Evolutionary conservation across 2,113 vertebrate species (phyloP).

Genomic region (Hiodon tergisus): DNA sequence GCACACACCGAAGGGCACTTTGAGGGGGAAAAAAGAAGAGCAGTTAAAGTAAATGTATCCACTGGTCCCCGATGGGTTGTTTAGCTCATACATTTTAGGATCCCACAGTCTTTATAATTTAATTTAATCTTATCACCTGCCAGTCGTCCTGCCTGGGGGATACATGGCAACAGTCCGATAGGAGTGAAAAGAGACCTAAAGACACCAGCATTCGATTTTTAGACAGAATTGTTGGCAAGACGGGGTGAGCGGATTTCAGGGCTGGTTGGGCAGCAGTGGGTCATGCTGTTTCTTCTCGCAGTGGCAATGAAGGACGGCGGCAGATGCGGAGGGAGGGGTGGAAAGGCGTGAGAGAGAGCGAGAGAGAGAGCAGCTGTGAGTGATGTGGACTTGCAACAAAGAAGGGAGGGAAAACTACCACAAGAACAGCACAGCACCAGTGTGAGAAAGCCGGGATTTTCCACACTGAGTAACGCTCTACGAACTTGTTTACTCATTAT

Average conservation of each 20-base stretch:
- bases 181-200: too few relatives aligned
- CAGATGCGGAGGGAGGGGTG: slow-evolving; percentile 2
- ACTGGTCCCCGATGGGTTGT: not conserved
- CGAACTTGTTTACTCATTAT: too few relatives aligned
- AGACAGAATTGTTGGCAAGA: too few relatives aligned
- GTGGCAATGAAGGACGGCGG: not conserved
- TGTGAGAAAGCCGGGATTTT: not conserved
- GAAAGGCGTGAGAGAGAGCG: not conserved
- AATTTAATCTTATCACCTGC: too few relatives aligned
- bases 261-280: not conserved
- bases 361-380: not conserved
- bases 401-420: not conserved
- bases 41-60: too few relatives aligned
- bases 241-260: slow-evolving; percentile 7
- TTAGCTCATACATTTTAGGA: not conserved
- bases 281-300: not conserved
- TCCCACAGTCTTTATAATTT: not conserved
- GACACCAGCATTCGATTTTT: too few relatives aligned
- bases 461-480: not conserved
- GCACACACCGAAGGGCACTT: too few relatives aligned
- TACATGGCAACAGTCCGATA: too few relatives aligned
- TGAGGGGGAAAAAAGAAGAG: too few relatives aligned
- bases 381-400: not conserved
- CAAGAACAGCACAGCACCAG: not conserved
- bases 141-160: too few relatives aligned